Percentiles rank a stretch among this genome's conserved stretches.
Evolutionary conservation across 2,888 invertebrate genomes (phyloP).

Genomic region (Carterocephalus palaemon): DNA sequence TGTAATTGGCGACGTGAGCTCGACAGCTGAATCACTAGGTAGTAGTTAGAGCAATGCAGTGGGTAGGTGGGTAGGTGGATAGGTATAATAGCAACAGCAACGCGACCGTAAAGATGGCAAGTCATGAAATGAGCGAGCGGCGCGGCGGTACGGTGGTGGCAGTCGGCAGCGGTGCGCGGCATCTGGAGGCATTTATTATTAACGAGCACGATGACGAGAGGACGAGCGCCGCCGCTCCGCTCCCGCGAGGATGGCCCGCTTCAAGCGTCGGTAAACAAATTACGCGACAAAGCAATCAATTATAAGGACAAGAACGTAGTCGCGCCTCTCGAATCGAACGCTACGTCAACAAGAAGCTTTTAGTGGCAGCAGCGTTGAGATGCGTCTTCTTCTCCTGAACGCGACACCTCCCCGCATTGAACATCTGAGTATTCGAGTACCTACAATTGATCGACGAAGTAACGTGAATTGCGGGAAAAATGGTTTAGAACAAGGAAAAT

Average conservation of each 20-base stretch:
- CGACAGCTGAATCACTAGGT: constrained; percentile 14
- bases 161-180: constrained; percentile 30
- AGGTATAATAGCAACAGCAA: neutral
- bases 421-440: constrained; percentile 46
- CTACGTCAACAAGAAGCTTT: constrained; percentile 77
- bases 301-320: constrained; percentile 71
- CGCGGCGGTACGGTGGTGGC: constrained; percentile 25
- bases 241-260: constrained; percentile 65
- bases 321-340: constrained; percentile 70
- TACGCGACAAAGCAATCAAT: constrained; percentile 79
- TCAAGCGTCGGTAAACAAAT: constrained; percentile 70
- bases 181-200: constrained; percentile 64
- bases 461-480: constrained; percentile 53
- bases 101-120: constrained; percentile 23
- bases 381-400: constrained; percentile 52
- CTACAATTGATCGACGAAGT: constrained; percentile 52
- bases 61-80: too few relatives aligned
- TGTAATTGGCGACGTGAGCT: constrained; percentile 2
- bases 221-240: constrained; percentile 50
- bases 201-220: constrained; percentile 65
- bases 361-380: constrained; percentile 60
- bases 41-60: too few relatives aligned
- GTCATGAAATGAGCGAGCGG: constrained; percentile 43
- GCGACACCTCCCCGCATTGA: constrained; percentile 50
- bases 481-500: constrained; percentile 59